Conservation (phyloP, 35 echinoderm and acorn worm genomes). For the Apostichopus parvimensis region DNA sequence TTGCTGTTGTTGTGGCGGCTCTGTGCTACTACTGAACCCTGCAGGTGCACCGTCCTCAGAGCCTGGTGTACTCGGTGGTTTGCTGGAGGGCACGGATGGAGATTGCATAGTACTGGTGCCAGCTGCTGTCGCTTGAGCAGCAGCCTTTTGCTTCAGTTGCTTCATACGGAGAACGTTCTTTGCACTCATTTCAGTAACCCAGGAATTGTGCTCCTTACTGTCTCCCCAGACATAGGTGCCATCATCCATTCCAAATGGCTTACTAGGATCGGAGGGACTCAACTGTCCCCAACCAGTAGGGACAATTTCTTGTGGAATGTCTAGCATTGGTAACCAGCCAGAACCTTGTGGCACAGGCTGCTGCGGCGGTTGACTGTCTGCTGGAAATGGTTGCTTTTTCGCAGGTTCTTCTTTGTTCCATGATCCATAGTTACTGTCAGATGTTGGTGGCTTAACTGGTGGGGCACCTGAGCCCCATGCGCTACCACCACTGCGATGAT, state of each 20-base stretch:
- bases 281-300: conserved; percentile 87
- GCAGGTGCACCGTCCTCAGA: conserved; percentile 38
- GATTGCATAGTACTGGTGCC: conserved; percentile 99
- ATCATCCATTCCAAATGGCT: conserved; percentile 75
- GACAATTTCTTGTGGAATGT: conserved; percentile 78
- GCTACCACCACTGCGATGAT: conserved; percentile 10
- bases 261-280: conserved; percentile 8
- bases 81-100: conserved; percentile 55
- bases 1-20: neutral
- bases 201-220: conserved; percentile 81
- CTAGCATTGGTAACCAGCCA: conserved; percentile 43
- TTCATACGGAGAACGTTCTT: conserved; percentile 60
- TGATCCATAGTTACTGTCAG: conserved; percentile 13
- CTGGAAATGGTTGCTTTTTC: conserved; percentile 34
- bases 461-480: conserved; percentile 12
- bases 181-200: conserved; percentile 63
- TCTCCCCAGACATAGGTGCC: conserved; percentile 97
- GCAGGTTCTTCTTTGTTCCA: conserved; percentile 48
- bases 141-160: conserved; percentile 48
- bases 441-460: conserved; percentile 26
- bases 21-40: neutral
- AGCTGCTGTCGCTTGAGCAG: neutral
- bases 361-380: conserved; percentile 17
- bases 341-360: conserved; percentile 24
- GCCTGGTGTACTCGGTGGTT: conserved; percentile 63